Conservation (phyloP, 2,797 vertebrate species). For the Rhinichthys osculus region DNA sequence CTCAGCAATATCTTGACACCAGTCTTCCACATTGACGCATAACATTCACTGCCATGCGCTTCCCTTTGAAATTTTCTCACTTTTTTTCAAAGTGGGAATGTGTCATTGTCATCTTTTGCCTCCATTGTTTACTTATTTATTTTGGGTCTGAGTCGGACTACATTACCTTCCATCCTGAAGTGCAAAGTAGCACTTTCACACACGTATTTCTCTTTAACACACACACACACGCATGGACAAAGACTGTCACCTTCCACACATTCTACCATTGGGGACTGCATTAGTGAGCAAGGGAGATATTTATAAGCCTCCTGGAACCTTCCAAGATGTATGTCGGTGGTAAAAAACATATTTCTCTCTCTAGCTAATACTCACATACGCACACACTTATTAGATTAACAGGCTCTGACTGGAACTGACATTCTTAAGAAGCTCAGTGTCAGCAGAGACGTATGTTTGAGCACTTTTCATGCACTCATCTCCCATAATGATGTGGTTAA, state of each 20-base stretch:
- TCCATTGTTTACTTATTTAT: slow-evolving; percentile 46
- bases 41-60: slow-evolving; percentile 9
- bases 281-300: slow-evolving; percentile 73
- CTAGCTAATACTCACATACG: slow-evolving; percentile 28
- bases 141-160: slow-evolving; percentile 45
- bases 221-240: slow-evolving; percentile 17
- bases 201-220: slow-evolving; percentile 17
- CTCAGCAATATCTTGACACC: slow-evolving; percentile 24
- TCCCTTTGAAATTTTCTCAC: slow-evolving; percentile 24
- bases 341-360: slow-evolving; percentile 36
- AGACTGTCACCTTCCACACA: slow-evolving; percentile 31
- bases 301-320: slow-evolving; percentile 66
- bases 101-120: slow-evolving; percentile 36
- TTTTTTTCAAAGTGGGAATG: slow-evolving; percentile 18
- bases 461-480: slow-evolving; percentile 52
- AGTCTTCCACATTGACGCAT: slow-evolving; percentile 17
- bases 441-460: slow-evolving; percentile 46
- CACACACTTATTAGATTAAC: slow-evolving; percentile 24
- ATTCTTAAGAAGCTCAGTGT: slow-evolving; percentile 59
- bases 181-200: slow-evolving; percentile 52
- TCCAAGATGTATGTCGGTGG: slow-evolving; percentile 19
- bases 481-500: slow-evolving; percentile 50
- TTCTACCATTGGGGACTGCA: slow-evolving; percentile 44
- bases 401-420: slow-evolving; percentile 61
- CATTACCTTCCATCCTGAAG: slow-evolving; percentile 55